Evolutionary conservation across 2,888 invertebrate genomes (phyloP).

Genomic region (Scotopteryx bipunctaria): DNA sequence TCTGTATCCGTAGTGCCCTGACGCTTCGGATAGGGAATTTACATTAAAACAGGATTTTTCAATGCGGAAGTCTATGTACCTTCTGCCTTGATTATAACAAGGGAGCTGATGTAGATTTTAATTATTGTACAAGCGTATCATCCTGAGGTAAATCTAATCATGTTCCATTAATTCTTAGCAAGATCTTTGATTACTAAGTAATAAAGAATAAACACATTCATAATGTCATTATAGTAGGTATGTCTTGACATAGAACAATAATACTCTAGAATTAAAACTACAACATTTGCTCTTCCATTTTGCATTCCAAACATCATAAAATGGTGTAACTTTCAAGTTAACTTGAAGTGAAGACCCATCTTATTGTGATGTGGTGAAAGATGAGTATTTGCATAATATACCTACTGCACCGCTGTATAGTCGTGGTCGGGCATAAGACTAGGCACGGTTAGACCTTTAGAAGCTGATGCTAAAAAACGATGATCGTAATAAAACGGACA

Average conservation of each 20-base stretch:
- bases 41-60: constrained; percentile 34
- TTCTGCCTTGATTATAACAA: constrained; percentile 11
- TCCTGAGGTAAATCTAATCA: neutral
- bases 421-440: constrained; percentile 24
- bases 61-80: constrained; percentile 25
- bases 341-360: constrained; percentile 29
- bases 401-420: neutral
- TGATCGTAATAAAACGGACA: neutral
- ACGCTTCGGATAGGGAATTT: constrained; percentile 29
- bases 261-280: too few species aligned
- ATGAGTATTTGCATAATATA: neutral
- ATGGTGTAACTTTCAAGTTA: neutral
- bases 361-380: constrained; percentile 47
- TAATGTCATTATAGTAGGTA: too few species aligned
- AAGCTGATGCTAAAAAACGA: neutral
- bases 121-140: neutral
- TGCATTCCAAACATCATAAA: neutral
- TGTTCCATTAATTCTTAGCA: too few species aligned
- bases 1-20: constrained; percentile 21
- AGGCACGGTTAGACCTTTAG: constrained; percentile 43
- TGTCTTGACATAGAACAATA: too few species aligned
- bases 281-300: too few species aligned
- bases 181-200: too few species aligned
- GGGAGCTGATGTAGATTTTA: constrained; percentile 19
- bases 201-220: too few species aligned